phyloP scores from a whole-genome alignment of 2,797 vertebrate genomes.

The Protosalanx chinensis region DNA sequence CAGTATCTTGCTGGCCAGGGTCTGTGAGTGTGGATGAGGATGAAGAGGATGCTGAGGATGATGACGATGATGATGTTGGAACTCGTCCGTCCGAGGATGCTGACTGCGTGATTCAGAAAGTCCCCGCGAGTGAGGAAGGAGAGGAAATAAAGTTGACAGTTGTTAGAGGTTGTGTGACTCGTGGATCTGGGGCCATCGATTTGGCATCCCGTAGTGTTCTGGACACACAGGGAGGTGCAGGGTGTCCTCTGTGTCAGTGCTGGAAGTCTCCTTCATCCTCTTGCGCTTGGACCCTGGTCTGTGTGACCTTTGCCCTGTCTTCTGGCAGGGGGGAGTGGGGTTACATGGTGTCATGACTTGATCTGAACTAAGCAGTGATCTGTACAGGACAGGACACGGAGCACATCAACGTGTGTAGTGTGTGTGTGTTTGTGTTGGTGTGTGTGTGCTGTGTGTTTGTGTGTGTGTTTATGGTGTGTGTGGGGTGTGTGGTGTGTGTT shows the following conservation, averaged over 20 bases:
- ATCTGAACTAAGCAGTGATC: slow-evolving; percentile 1
- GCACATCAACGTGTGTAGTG: slow-evolving; percentile 13
- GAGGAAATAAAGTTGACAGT: neutral
- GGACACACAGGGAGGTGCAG: neutral
- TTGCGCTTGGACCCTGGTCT: neutral
- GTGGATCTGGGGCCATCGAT: neutral
- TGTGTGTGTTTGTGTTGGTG: slow-evolving; percentile 1
- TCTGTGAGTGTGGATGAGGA: slow-evolving; percentile 39
- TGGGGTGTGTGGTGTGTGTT: no score
- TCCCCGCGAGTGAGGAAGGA: neutral
- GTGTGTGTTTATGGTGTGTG: no score
- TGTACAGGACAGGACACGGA: neutral
- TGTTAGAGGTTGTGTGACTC: neutral
- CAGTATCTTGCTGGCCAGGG: slow-evolving; percentile 49
- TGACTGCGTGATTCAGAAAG: neutral
- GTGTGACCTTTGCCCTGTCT: slow-evolving; percentile 11
- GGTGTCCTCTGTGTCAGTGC: slow-evolving; percentile 1
- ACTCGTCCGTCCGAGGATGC: neutral
- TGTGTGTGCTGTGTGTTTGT: no score
- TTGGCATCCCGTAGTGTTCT: no score
- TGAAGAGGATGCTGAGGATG: slow-evolving; percentile 3
- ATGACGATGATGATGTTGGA: slow-evolving; percentile 23
- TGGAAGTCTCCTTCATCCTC: slow-evolving; percentile 9
- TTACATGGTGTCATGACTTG: neutral
- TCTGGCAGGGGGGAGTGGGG: neutral